Conservation (phyloP, 2,797 vertebrate species). For the Furcifer pardalis region DNA sequence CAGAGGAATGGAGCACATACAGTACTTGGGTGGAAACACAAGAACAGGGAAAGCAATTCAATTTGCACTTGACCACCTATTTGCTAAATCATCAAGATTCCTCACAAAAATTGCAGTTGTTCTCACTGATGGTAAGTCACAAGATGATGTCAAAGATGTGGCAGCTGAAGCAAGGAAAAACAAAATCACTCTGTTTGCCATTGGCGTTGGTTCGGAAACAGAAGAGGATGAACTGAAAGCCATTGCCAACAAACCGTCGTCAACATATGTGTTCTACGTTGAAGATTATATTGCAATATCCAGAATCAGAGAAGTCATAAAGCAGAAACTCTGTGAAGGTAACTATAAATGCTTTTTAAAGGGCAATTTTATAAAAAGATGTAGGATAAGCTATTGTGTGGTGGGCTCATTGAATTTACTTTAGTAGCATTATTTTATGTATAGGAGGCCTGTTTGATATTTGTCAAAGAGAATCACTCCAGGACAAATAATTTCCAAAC, state of each 20-base stretch:
- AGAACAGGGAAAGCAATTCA: conserved; percentile 92
- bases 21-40: conserved; percentile 95
- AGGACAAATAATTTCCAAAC: too few species aligned
- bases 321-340: conserved; percentile 99
- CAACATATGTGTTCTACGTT: conserved; percentile 94
- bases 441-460: too few species aligned
- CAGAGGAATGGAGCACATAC: conserved; percentile 87
- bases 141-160: conserved; percentile 91
- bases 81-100: conserved; percentile 90
- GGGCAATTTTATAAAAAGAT: background rate
- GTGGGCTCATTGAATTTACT: background rate
- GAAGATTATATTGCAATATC: conserved; percentile 96
- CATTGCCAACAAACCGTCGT: conserved; percentile 94
- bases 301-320: conserved; percentile 95
- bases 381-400: background rate
- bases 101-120: conserved; percentile 94
- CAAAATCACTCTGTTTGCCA: conserved; percentile 93
- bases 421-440: background rate
- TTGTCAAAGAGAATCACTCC: too few species aligned
- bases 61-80: conserved; percentile 91
- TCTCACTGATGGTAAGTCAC: conserved; percentile 96
- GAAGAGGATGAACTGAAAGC: conserved; percentile 88
- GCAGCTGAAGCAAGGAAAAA: conserved; percentile 92
- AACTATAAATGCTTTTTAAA: conserved; percentile 42
- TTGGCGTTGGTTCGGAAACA: conserved; percentile 92